Percentiles rank a stretch among this genome's conserved stretches.
Evolutionary conservation across 1,140 invertebrate species (phyloP).

Genomic region (Mylabris phalerata): DNA sequence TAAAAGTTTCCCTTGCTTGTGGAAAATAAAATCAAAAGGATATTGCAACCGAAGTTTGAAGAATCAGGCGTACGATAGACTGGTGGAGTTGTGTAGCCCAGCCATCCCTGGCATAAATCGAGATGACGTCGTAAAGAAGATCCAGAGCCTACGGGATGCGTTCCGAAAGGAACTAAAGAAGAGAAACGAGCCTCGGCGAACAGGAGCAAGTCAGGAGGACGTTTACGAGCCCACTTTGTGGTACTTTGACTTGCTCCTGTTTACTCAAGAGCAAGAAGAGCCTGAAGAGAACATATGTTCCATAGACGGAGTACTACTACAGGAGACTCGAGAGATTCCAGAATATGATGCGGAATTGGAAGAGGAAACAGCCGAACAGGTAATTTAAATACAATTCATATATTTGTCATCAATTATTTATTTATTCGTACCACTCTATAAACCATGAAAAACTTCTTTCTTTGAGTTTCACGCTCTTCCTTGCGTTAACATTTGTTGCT

Average conservation of each 20-base stretch:
- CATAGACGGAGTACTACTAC: not conserved
- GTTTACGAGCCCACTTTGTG: constrained; percentile 32
- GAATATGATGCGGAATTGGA: too few relatives aligned
- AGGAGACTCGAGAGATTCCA: not conserved
- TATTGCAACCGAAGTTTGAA: constrained; percentile 8
- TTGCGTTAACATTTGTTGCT: too few relatives aligned
- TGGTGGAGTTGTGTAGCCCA: not conserved
- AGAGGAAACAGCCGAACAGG: too few relatives aligned
- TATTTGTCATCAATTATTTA: too few relatives aligned
- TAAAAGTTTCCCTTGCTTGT: constrained; percentile 8
- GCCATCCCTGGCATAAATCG: not conserved
- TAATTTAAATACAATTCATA: too few relatives aligned
- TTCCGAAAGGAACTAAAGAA: constrained; percentile 37
- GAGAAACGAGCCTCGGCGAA: constrained; percentile 20
- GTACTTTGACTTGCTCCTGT: constrained; percentile 33
- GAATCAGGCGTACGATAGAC: not conserved
- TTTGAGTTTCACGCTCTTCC: too few relatives aligned
- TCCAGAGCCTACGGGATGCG: constrained; percentile 32
- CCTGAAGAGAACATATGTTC: not conserved
- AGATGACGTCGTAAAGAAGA: constrained; percentile 24
- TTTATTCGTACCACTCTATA: too few relatives aligned
- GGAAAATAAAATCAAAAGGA: constrained; percentile 6
- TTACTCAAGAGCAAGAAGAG: constrained; percentile 23
- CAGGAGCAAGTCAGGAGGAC: constrained; percentile 24
- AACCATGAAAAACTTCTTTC: too few relatives aligned